These are phyloP conservation scores for Peromyscus aztecus DNA, from an alignment of 2,797 vertebrate genomes.

Conservation along the genomic window DNA sequence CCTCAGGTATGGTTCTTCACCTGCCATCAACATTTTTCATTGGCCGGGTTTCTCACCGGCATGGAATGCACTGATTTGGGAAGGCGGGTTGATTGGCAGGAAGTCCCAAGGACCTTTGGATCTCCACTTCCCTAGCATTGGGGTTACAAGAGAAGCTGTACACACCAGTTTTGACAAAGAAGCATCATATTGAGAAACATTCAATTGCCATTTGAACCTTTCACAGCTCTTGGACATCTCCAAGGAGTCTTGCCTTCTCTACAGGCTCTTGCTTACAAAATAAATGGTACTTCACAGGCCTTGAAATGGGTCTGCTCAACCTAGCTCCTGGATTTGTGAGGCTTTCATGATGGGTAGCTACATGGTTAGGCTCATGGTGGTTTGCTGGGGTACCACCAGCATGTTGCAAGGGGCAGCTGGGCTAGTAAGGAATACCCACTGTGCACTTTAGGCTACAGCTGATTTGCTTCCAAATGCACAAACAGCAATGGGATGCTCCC, in stretches of 20 bases:
- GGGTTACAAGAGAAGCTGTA: not conserved
- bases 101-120: not conserved
- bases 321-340: not conserved
- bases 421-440: not conserved
- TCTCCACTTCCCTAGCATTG: not conserved
- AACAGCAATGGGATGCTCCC: not conserved
- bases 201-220: too few species aligned
- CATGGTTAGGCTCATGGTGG: not conserved
- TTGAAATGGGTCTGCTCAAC: not conserved
- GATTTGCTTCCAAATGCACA: accelerated
- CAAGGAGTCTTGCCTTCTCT: not conserved
- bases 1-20: not conserved
- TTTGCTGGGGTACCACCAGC: not conserved
- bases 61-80: not conserved
- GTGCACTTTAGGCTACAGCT: not conserved
- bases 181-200: not conserved
- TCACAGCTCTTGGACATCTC: not conserved
- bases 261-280: not conserved
- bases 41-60: not conserved
- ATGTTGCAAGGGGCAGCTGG: not conserved
- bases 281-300: too few species aligned
- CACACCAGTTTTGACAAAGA: not conserved
- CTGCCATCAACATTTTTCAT: not conserved
- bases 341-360: not conserved
- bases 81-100: not conserved